These are phyloP conservation scores for Caenorhabditis imperialis DNA, from an alignment of 2,888 invertebrate species.

Conservation along the genomic window DNA sequence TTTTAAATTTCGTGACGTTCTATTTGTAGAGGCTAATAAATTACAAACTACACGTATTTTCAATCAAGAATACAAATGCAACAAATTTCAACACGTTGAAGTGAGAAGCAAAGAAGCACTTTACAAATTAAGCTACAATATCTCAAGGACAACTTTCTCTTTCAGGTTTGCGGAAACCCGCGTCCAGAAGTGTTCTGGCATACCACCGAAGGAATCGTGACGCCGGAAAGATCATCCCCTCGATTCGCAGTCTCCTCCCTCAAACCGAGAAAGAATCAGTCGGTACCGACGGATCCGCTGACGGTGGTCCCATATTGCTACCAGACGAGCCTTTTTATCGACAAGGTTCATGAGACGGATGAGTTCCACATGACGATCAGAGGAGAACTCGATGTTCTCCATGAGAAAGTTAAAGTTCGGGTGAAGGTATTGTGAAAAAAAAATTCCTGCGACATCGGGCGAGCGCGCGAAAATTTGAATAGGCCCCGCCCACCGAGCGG, in stretches of 20 bases:
- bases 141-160: no score
- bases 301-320: conserved; percentile 40
- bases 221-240: conserved; percentile 2
- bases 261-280: not conserved
- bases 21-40: no score
- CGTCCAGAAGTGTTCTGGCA: conserved; percentile 60
- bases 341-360: conserved; percentile 30
- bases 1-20: no score
- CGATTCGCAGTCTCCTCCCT: conserved; percentile 35
- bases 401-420: conserved; percentile 21
- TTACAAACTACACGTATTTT: no score
- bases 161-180: conserved; percentile 59
- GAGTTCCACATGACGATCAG: conserved; percentile 32
- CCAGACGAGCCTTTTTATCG: conserved; percentile 24
- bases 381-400: conserved; percentile 31
- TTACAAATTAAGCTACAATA: no score
- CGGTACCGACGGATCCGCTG: conserved; percentile 5
- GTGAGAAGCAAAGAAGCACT: no score
- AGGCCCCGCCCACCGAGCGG: no score
- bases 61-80: no score
- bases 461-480: no score
- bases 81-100: no score
- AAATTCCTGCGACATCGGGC: no score
- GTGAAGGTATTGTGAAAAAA: conserved; percentile 30
- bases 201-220: conserved; percentile 47